Evolutionary conservation across 2,888 invertebrate genomes (phyloP).

Genomic region (Artemia sinica): DNA sequence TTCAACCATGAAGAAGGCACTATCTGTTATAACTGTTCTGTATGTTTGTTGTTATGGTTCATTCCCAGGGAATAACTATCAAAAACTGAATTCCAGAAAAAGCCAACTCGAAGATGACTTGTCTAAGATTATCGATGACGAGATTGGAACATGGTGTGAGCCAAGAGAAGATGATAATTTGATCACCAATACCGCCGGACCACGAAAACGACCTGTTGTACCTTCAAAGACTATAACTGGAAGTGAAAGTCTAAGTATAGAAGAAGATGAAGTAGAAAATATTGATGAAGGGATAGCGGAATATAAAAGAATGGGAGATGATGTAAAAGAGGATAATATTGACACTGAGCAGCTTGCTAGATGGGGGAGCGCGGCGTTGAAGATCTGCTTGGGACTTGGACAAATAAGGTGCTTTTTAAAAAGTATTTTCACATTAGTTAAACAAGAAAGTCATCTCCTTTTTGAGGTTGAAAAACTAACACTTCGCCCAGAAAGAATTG

Average conservation of each 20-base stretch:
- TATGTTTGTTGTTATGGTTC: background rate
- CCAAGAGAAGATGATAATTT: slow-evolving; percentile 15
- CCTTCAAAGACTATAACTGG: background rate
- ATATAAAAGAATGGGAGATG: no score
- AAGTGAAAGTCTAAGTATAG: background rate
- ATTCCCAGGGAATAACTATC: background rate
- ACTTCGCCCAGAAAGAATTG: no score
- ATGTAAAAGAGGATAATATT: no score
- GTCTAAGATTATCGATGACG: slow-evolving; percentile 18
- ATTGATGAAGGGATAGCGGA: slow-evolving; percentile 5
- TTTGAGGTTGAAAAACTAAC: no score
- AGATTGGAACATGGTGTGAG: slow-evolving; percentile 21
- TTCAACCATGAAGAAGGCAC: background rate
- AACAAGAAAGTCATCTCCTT: no score
- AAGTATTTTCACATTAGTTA: no score
- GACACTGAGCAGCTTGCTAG: no score
- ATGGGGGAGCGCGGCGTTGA: no score
- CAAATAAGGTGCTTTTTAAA: no score
- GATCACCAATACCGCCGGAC: background rate
- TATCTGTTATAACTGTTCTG: background rate
- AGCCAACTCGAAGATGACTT: background rate
- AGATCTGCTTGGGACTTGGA: no score
- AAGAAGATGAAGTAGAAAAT: background rate
- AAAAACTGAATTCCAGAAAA: background rate
- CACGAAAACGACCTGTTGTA: background rate